These are phyloP conservation scores for Dermochelys coriacea DNA, from an alignment of 2,797 vertebrate species.

Conservation along the genomic window DNA sequence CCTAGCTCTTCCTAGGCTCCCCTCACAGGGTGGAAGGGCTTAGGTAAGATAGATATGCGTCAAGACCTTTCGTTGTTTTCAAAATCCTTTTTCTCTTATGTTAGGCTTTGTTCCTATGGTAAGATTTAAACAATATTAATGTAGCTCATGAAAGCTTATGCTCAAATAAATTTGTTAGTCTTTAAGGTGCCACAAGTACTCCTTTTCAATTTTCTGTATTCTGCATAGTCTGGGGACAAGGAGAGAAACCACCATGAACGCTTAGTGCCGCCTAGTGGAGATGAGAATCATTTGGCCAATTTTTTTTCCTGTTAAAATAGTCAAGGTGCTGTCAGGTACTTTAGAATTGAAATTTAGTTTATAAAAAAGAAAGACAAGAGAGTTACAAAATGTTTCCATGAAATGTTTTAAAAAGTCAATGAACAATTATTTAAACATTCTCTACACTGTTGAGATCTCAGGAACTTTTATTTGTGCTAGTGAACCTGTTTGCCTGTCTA, in stretches of 20 bases:
- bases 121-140: not conserved
- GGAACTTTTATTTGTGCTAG: not conserved
- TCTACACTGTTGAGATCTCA: not conserved
- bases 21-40: not conserved
- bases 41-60: not conserved
- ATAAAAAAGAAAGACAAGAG: not conserved
- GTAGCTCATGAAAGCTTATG: too few species aligned
- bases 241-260: rapidly evolving
- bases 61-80: rapidly evolving
- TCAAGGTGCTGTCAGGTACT: not conserved
- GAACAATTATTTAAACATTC: not conserved
- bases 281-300: not conserved
- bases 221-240: not conserved
- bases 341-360: not conserved
- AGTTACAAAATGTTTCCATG: not conserved
- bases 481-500: not conserved
- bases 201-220: not conserved
- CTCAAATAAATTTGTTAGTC: too few species aligned
- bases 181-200: too few species aligned
- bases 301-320: not conserved
- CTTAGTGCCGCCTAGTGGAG: slow-evolving; percentile 11
- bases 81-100: not conserved
- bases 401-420: not conserved
- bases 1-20: not conserved
- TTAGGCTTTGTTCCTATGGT: not conserved